Conservation (phyloP, 1,140 invertebrate species). For the Araneus ventricosus region DNA sequence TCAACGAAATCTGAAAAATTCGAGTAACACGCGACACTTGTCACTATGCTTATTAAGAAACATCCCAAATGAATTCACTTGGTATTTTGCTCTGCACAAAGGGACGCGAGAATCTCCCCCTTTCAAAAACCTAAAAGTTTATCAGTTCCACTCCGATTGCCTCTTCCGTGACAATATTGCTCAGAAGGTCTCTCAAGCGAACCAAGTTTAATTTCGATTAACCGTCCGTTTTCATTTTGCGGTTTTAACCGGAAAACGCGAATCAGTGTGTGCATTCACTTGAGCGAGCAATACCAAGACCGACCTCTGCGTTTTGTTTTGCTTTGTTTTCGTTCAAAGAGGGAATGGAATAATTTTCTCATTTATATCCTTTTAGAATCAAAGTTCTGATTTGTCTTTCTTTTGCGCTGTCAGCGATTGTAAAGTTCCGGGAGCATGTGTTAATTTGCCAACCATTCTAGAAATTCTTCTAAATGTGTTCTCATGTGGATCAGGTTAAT, state of each 20-base stretch:
- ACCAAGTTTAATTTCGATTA: slow-evolving; percentile 38
- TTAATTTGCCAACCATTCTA: neutral
- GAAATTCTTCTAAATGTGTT: neutral
- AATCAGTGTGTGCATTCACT: neutral
- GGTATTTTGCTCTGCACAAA: neutral
- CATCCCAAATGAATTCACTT: neutral
- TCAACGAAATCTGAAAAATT: neutral
- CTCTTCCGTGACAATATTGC: neutral
- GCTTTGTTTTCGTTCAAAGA: neutral
- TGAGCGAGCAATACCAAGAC: neutral
- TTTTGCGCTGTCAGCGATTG: neutral
- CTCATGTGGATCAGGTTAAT: neutral
- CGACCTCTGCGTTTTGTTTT: neutral
- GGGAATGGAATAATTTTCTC: slow-evolving; percentile 15
- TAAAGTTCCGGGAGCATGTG: neutral
- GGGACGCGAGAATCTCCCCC: neutral
- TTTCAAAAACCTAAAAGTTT: slow-evolving; percentile 14
- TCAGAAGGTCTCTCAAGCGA: neutral
- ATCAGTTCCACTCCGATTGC: slow-evolving; percentile 19
- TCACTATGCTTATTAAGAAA: neutral
- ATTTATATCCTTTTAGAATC: neutral
- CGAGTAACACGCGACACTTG: neutral
- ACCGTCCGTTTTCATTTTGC: slow-evolving; percentile 1
- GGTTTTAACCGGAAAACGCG: neutral
- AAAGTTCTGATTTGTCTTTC: neutral